Evolutionary conservation across 2,113 vertebrate species (phyloP), one percentile per base, ranked within the genome.

Genomic region (Colinus virginianus): DNA sequence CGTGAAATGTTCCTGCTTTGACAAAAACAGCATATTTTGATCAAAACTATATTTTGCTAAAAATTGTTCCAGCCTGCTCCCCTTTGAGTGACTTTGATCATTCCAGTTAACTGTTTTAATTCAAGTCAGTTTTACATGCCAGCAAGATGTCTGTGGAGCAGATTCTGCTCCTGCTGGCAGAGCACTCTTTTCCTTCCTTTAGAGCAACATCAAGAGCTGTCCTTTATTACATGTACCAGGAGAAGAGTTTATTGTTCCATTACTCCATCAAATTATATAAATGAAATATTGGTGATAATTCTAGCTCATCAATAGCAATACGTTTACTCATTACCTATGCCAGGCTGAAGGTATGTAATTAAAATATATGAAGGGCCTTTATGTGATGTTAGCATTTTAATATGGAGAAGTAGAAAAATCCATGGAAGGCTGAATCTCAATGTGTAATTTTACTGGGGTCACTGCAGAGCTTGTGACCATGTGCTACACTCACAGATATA

Each of bases 301-400:
- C 18, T 36, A 42, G 21, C 53, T 93, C 58, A 53, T 91, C 90
- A 64, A 45, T 49, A 77, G 81, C 68, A 87, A 80, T 78, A 63
- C 1, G 6, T 83, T 97, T 96, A 94, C 86, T 96, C 93, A 80
- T 96, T 95, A 92, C 61, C 67, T 90, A 81, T 81, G 86, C 89
- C 94, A 95, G 93, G 84, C 76, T 96, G 93, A 85, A 92, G 85
- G 88, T 12, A 68, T 76, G 23, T 82, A 95, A 96, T 97, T 96
- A 96, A 96, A 78, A 88, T 75, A 59, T 89, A 87, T 2, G 3
- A 93, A 96, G 92, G 88, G 81, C 72, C 95, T 96, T 94, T 88
- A 96, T 90, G 80, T 89, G 77, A 88, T 77, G 82, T 75, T 90
- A 85, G 62, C 79, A 79, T 91, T 95, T 93, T 80, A 78, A 93